These are phyloP conservation scores for Trachelus stipa DNA, from an alignment of 2,888 invertebrate species.

Conservation along the genomic window DNA sequence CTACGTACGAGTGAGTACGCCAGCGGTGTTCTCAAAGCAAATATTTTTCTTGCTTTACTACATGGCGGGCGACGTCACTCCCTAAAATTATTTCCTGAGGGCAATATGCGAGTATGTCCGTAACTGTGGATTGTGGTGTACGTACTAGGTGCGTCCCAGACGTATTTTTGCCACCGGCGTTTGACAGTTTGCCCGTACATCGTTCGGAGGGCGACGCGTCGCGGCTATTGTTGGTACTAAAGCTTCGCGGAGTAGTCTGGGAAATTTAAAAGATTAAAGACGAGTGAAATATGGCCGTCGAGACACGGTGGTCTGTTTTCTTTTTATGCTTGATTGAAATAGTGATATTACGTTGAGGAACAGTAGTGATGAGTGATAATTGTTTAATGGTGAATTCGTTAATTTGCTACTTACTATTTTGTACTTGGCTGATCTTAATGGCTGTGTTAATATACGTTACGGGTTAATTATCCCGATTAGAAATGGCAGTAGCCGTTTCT, in stretches of 20 bases:
- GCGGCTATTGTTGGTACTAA: background rate
- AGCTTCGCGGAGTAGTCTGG: background rate
- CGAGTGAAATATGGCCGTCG: background rate
- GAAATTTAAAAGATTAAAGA: background rate
- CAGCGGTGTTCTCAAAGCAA: conserved; percentile 43
- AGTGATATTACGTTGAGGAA: background rate
- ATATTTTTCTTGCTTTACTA: conserved; percentile 53
- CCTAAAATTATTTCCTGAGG: conserved; percentile 4
- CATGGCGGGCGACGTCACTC: conserved; percentile 11
- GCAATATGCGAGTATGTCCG: background rate
- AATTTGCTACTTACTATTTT: background rate
- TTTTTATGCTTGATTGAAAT: background rate
- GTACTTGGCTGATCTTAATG: background rate
- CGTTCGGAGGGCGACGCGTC: background rate
- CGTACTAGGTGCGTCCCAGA: background rate
- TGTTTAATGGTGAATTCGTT: background rate
- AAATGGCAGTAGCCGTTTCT: background rate
- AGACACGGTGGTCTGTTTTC: background rate
- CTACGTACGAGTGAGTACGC: conserved; percentile 12
- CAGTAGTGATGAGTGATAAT: background rate
- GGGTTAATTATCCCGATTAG: background rate
- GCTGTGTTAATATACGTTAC: background rate
- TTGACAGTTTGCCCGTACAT: background rate
- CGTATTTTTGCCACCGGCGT: background rate
- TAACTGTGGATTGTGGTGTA: background rate